Conservation (phyloP, 2,888 invertebrate species). For the Cheilosia variabilis region DNA sequence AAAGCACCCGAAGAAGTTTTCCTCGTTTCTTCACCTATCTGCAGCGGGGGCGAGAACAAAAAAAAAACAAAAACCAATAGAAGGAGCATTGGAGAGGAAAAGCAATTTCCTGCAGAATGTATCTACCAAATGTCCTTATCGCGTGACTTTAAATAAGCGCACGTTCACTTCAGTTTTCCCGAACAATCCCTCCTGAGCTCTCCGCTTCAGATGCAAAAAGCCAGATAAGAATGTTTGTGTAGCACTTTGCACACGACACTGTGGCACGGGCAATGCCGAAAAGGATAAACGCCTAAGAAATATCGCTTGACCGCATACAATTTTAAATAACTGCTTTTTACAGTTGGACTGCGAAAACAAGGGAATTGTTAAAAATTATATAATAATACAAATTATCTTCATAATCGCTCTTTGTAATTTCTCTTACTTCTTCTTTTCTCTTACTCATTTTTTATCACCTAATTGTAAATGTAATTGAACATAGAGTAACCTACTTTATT, state of each 20-base stretch:
- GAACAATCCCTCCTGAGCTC: slow-evolving; percentile 9
- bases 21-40: not conserved
- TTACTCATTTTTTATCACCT: too few species aligned
- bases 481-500: too few species aligned
- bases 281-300: slow-evolving; percentile 50
- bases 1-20: slow-evolving; percentile 15
- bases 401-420: too few species aligned
- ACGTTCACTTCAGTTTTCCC: slow-evolving; percentile 65
- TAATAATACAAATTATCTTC: too few species aligned
- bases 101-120: slow-evolving; percentile 62
- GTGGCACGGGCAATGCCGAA: slow-evolving; percentile 23
- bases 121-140: slow-evolving; percentile 69
- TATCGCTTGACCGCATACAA: slow-evolving; percentile 39
- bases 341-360: slow-evolving; percentile 31
- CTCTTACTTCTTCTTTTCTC: too few species aligned
- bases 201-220: slow-evolving; percentile 22
- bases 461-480: too few species aligned
- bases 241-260: not conserved
- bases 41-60: not conserved
- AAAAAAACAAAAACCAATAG: slow-evolving; percentile 4
- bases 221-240: slow-evolving; percentile 53
- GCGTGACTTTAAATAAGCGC: slow-evolving; percentile 73
- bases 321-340: slow-evolving; percentile 37
- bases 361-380: too few species aligned
- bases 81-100: slow-evolving; percentile 19